Evolutionary conservation across 2,888 invertebrate species (phyloP), one percentile per base, ranked within the genome.

Genomic region (Notocelia uddmanniana): DNA sequence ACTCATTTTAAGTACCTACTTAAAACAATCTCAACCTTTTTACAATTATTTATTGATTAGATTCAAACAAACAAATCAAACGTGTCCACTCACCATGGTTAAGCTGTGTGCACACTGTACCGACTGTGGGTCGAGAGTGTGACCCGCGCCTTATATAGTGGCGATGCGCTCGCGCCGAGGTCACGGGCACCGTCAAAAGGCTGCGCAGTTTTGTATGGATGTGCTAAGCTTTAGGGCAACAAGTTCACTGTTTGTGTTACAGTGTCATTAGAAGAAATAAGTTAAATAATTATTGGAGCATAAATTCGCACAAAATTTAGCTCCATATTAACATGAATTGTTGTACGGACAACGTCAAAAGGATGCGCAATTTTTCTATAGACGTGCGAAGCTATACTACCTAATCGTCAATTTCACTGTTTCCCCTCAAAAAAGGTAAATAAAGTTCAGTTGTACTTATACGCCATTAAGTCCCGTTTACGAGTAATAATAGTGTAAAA

Each of bases 31-130:
- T n/a, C n/a, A n/a, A 45, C 31, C 31, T 1, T 2, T 5, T 31
- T 31, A 8, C 8, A 31, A 5, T 5, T 31, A 31, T 31, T 9
- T 5, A 31, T 31, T n/a, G 10, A 54, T 23, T 15, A 15, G 13
- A 54, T 1, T 23, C 1, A 23, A 55, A 34, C 31, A n/a, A 57
- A 57, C 10, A n/a, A n/a, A 45, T 6, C n/a, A n/a, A 15, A n/a
- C 8, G 11, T 13, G 55, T n/a, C 3, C 31, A 73, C 73, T 73
- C 67, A 73, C 73, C 73, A 73, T 73, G 45, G n/a, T 69, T 21
- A 58, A 31, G 72, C 41, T 62, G 45, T 50, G 72, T 72, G 19
- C 48, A 72, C 72, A 66, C 26, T 57, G 54, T 23, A 31, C 31
- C 31, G 18, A 31, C 62, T 60, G 54, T 19, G 54, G 18, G 26